These are phyloP conservation scores for Prunella himalayana DNA, from an alignment of 2,113 vertebrate genomes.

Conservation along the genomic window DNA sequence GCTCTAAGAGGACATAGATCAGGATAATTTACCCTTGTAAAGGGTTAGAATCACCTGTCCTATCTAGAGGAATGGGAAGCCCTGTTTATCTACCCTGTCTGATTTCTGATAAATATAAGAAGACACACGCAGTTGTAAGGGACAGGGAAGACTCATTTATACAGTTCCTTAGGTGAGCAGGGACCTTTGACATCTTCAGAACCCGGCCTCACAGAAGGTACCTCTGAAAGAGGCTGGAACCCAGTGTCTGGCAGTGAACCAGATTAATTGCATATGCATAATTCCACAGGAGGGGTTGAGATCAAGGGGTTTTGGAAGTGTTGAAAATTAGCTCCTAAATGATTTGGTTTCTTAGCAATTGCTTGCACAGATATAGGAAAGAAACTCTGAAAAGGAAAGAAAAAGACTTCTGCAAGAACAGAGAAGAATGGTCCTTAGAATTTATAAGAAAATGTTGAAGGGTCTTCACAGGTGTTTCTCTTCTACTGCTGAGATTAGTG, in stretches of 20 bases:
- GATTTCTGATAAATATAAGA: not conserved
- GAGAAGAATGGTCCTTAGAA: not conserved
- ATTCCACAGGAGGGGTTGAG: not conserved
- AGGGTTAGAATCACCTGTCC: not conserved
- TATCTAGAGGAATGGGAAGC: not conserved
- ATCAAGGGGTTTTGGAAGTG: not conserved
- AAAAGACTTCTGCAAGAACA: not conserved
- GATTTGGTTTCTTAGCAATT: not conserved
- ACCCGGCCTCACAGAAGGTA: not conserved
- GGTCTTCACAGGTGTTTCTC: not conserved
- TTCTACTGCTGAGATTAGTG: not conserved
- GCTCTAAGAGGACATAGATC: not conserved
- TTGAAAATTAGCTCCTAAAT: not conserved
- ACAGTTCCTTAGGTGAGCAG: rapidly evolving
- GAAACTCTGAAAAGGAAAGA: not conserved
- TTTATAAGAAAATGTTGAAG: not conserved
- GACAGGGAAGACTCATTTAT: not conserved
- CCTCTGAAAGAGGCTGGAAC: not conserved
- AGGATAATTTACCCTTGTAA: not conserved
- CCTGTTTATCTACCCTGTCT: not conserved
- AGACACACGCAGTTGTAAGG: too few species aligned
- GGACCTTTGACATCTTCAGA: not conserved
- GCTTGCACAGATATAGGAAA: not conserved
- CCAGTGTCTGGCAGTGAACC: not conserved
- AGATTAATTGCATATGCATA: not conserved